Conservation (phyloP, 1,140 invertebrate genomes). For the Pogonus chalceus region DNA sequence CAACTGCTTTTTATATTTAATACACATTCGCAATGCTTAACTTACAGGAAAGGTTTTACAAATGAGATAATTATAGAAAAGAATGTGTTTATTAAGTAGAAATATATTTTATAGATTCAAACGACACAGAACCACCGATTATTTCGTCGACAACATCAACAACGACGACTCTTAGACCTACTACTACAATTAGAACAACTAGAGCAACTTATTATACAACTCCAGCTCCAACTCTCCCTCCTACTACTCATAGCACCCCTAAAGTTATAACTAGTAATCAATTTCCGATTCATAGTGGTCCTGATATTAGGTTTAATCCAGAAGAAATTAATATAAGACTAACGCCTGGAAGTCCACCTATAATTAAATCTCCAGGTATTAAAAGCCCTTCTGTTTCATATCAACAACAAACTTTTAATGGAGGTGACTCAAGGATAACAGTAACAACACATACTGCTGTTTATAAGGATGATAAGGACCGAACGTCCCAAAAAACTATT, state of each 20-base stretch:
- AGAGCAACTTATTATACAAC: slow-evolving; percentile 18
- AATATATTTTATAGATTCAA: slow-evolving; percentile 23
- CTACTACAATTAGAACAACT: slow-evolving; percentile 16
- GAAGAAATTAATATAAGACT: slow-evolving; percentile 33
- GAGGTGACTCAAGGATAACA: slow-evolving; percentile 18
- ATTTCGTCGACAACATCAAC: slow-evolving; percentile 26
- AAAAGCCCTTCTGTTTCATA: slow-evolving; percentile 25
- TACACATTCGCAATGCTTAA: too few relatives aligned
- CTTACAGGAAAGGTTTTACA: too few relatives aligned
- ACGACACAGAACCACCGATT: slow-evolving; percentile 17
- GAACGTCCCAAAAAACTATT: neutral
- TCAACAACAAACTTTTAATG: slow-evolving; percentile 23
- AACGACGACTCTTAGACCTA: slow-evolving; percentile 21
- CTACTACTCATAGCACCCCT: slow-evolving; percentile 14
- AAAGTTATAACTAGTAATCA: slow-evolving; percentile 23
- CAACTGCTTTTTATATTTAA: too few relatives aligned
- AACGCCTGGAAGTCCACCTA: slow-evolving; percentile 25
- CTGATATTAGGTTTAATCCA: slow-evolving; percentile 33
- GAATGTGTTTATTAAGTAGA: too few relatives aligned
- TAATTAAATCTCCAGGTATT: slow-evolving; percentile 21
- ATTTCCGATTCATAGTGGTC: slow-evolving; percentile 21
- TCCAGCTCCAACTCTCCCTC: slow-evolving; percentile 16
- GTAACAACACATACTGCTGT: slow-evolving; percentile 20
- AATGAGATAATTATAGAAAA: too few relatives aligned
- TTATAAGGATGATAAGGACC: slow-evolving; percentile 15